Percentiles rank a stretch among this genome's conserved stretches.
Conservation (phyloP, 2,797 vertebrate genomes). For the Ispidina picta region DNA sequence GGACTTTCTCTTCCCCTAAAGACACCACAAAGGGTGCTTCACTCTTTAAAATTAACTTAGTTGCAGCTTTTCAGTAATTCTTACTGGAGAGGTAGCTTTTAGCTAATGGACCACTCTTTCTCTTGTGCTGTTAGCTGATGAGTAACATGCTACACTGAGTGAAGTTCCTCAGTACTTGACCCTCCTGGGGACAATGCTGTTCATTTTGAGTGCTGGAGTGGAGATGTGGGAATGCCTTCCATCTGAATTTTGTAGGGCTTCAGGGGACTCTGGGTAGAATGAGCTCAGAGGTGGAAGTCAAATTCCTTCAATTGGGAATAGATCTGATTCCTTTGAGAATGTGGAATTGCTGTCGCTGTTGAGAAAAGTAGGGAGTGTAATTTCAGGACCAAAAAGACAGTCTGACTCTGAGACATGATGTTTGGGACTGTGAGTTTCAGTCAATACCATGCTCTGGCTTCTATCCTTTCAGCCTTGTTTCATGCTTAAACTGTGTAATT, state of each 20-base stretch:
- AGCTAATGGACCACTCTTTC: not conserved
- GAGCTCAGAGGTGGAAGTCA: not conserved
- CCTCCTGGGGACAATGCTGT: not conserved
- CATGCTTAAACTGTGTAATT: conserved; percentile 5
- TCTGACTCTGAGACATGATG: not conserved
- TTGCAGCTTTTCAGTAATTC: not conserved
- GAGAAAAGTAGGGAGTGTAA: not conserved
- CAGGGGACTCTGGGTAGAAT: not conserved
- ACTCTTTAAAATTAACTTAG: not conserved
- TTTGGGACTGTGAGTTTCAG: not conserved
- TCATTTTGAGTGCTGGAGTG: not conserved
- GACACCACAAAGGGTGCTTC: not conserved
- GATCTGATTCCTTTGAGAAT: not conserved
- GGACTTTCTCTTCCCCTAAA: not conserved
- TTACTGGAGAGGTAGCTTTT: not conserved
- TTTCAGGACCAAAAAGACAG: not conserved
- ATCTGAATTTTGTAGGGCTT: not conserved
- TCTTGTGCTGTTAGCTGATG: not conserved
- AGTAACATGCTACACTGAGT: not conserved
- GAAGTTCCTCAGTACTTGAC: not conserved
- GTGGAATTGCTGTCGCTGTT: not conserved
- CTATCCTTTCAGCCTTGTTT: not conserved
- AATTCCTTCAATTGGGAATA: not conserved
- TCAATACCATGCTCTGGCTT: not conserved
- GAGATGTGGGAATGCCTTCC: not conserved